Evolutionary conservation across 2,797 vertebrate species (phyloP).

Genomic region (Betta splendens): DNA sequence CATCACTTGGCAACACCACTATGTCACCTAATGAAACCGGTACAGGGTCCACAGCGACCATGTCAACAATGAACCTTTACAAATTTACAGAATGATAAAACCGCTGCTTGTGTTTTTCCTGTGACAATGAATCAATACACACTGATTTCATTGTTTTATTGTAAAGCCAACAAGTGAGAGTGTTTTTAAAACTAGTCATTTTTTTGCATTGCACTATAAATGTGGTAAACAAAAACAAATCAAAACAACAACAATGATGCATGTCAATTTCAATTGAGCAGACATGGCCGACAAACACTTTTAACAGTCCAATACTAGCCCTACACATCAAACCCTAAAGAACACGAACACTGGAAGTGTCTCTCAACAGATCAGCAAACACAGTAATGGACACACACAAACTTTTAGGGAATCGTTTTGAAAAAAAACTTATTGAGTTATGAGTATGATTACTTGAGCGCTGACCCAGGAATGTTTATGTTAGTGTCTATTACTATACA

Average conservation of each 20-base stretch:
- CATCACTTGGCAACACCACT: slow-evolving; percentile 49
- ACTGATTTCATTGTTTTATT: background rate
- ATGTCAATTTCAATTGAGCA: slow-evolving; percentile 35
- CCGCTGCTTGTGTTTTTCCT: background rate
- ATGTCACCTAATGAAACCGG: slow-evolving; percentile 30
- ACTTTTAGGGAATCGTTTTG: too few species aligned
- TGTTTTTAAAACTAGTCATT: background rate
- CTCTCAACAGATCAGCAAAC: slow-evolving; percentile 22
- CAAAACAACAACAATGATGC: slow-evolving; percentile 20
- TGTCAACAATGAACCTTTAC: slow-evolving; percentile 20
- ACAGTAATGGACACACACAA: slow-evolving; percentile 25
- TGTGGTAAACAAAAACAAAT: slow-evolving; percentile 24
- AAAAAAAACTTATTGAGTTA: too few species aligned
- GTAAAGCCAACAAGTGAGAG: background rate
- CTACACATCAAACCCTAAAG: slow-evolving; percentile 36
- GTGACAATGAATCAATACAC: background rate
- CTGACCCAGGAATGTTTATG: too few species aligned
- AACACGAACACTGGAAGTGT: slow-evolving; percentile 37
- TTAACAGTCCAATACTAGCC: slow-evolving; percentile 33
- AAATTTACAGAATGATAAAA: slow-evolving; percentile 38
- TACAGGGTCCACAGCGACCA: slow-evolving; percentile 20
- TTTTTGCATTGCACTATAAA: slow-evolving; percentile 1
- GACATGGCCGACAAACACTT: slow-evolving; percentile 33
- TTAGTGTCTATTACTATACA: slow-evolving; percentile 15
- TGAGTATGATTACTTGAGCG: too few species aligned